Base-by-base conservation (phyloP, 2,113 vertebrate species). In the Lepus americanus region DNA sequence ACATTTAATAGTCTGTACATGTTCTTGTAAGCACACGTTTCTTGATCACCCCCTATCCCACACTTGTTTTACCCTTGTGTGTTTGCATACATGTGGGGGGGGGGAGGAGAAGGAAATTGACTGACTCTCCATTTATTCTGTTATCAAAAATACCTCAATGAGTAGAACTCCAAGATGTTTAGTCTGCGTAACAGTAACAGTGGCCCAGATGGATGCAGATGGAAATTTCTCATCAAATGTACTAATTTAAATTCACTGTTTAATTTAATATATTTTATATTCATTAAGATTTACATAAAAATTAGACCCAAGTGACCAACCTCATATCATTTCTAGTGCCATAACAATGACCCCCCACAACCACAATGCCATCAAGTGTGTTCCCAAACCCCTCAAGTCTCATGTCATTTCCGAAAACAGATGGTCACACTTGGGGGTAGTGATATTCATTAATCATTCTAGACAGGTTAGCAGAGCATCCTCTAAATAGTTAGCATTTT, bases 201-300 rank as follows among this genome's bases (percentile, higher is more conserved):
- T 81, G 13, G 16, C 61, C 51, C 73, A 82, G 36, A 83, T 79
- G 12, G 96, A 86, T 90, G 61, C n/a, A 89, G 51, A 84, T 91
- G 33, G 67, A 92, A 95, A 94, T 61, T 74, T 90, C 81, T 95
- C 88, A 94, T 92, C 96, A 92, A 96, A 85, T 82, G 14, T 73
- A 31, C 36, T 90, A 31, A 96, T 95, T 94, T 84, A 94, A 92
- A 95, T 92, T 92, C 33, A 87, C 94, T 96, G 31, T 95, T 95
- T 49, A 89, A 88, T 95, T 93, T 89, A 95, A 90, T 95, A 89
- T 95, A 72, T 94, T 95, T 96, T 90, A 74, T 83, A 94, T 86
- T 59, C 64, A 95, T 85, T 96, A 95, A 85, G 72, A 96, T 94
- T 85, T 96, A 88, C 63, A 90, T 88, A 96, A 90, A 85, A 85